A percentile compares a stretch with the other conserved stretches of the same genome.
These are phyloP conservation scores for Phenacoccus solenopsis DNA, from an alignment of 1,140 invertebrate species.

Conservation along the genomic window DNA sequence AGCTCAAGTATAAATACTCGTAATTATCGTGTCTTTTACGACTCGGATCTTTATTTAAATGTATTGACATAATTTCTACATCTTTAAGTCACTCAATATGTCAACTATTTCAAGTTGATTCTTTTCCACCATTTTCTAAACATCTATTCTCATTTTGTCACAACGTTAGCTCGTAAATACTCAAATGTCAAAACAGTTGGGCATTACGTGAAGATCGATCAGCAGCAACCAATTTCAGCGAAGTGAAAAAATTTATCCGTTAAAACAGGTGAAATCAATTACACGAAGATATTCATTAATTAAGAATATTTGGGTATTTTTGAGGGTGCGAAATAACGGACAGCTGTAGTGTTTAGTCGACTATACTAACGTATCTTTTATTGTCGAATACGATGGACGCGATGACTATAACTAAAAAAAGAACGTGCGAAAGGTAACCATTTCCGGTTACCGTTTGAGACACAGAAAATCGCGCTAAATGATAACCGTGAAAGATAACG, in stretches of 20 bases:
- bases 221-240: too few species aligned
- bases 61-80: too few species aligned
- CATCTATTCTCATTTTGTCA: too few species aligned
- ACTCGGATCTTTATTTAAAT: background rate
- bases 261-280: conserved; percentile 3
- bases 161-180: too few species aligned
- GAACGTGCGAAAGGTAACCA: background rate
- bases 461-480: background rate
- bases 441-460: background rate
- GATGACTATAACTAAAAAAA: background rate
- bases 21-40: background rate
- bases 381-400: background rate
- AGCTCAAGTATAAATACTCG: too few species aligned
- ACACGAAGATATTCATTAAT: background rate
- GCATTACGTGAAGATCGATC: too few species aligned
- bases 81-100: too few species aligned
- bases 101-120: background rate
- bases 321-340: background rate
- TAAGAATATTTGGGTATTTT: background rate
- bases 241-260: background rate
- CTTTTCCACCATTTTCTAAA: background rate
- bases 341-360: background rate
- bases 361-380: background rate
- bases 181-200: too few species aligned
- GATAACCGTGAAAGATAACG: background rate